A percentile compares a stretch with the other conserved stretches of the same genome.
Evolutionary conservation across 2,113 vertebrate species (phyloP).

Genomic region (Myotis yumanensis): DNA sequence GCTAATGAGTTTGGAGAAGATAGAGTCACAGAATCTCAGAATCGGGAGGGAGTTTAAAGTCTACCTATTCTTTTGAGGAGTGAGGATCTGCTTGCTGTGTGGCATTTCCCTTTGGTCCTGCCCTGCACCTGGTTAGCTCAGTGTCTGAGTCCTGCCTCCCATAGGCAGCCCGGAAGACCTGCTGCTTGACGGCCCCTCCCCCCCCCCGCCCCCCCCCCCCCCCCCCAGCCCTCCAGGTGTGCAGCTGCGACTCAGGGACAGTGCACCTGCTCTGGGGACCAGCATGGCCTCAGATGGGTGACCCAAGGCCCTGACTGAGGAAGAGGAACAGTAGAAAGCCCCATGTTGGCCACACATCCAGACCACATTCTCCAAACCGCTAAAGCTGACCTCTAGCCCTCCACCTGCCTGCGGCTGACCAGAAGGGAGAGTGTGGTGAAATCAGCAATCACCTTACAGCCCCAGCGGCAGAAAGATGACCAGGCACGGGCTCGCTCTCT

Average conservation of each 20-base stretch:
- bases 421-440: neutral
- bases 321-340: neutral
- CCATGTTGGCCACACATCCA: neutral
- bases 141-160: neutral
- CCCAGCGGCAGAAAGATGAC: neutral
- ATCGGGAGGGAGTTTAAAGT: neutral
- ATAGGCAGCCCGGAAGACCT: neutral
- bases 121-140: fast-evolving
- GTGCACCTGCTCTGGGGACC: neutral
- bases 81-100: neutral
- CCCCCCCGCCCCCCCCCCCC: neutral
- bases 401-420: neutral
- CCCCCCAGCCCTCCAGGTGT: neutral
- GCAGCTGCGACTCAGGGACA: neutral
- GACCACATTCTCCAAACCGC: neutral
- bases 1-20: neutral
- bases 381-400: neutral
- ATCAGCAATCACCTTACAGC: neutral
- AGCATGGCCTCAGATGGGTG: neutral
- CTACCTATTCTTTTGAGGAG: neutral
- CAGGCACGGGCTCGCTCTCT: neutral
- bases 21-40: neutral
- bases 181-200: neutral
- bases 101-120: neutral
- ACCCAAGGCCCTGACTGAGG: neutral